Conservation (phyloP, 2,888 invertebrate genomes). For the Nemapogon koenigi region DNA sequence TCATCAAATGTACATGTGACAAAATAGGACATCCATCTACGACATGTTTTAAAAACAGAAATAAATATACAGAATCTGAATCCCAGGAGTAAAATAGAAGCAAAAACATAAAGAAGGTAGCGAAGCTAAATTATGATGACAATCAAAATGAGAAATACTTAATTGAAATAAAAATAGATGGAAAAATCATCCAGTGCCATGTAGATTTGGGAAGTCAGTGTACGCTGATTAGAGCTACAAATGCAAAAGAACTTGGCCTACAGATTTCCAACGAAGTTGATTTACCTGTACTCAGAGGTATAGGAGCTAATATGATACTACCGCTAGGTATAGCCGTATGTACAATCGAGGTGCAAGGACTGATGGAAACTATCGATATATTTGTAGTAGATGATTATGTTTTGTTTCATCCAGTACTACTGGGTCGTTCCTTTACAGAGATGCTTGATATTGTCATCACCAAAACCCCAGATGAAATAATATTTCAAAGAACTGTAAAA, state of each 20-base stretch:
- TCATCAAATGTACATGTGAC: neutral
- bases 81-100: neutral
- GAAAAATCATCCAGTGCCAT: slow-evolving; percentile 11
- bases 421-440: slow-evolving; percentile 7
- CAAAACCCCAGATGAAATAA: neutral
- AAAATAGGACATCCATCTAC: neutral
- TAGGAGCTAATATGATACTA: neutral
- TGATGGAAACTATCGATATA: neutral
- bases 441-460: neutral
- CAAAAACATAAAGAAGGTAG: neutral
- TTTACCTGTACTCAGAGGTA: slow-evolving; percentile 2
- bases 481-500: neutral
- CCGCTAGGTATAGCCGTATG: slow-evolving; percentile 1
- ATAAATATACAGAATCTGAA: neutral
- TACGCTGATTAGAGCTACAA: slow-evolving; percentile 16
- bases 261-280: no score
- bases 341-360: neutral
- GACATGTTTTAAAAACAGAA: neutral
- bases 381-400: slow-evolving; percentile 8
- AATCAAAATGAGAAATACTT: neutral
- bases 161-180: neutral
- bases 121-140: no score
- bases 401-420: neutral
- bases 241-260: slow-evolving; percentile 11
- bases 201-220: slow-evolving; percentile 22